Evolutionary conservation across 2,888 invertebrate genomes (phyloP), one percentile per base, ranked within the genome.

Genomic region (Hanleya hanleyi): DNA sequence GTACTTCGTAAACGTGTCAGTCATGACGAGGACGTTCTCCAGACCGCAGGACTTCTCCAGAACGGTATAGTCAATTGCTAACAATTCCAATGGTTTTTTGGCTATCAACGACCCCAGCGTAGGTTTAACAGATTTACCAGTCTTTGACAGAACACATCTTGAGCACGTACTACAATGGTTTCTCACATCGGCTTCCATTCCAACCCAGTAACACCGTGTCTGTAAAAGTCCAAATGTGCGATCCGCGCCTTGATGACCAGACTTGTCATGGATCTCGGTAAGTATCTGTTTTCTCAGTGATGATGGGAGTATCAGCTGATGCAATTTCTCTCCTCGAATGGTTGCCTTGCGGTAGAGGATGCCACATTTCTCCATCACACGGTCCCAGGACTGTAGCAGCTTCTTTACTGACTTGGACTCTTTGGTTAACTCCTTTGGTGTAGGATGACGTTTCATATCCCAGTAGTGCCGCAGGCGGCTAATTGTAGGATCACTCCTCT

Each of bases 21-120:
- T 69, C 68, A 69, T 22, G 35, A 73, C 69, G 29, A 73, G 38
- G 26, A 73, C 73, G 33, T 69, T 64, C 29, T 73, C 73, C n/a
- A 36, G 0, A 32, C 35, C 67, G 36, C 50, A 26, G 32, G 64
- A 35, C 29, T 36, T 26, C 37, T 74, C 74, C 33, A 74, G 38
- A 26, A 57, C 1, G 15, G 71, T 57, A 32, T 71, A 74, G 41
- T 74, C 71, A 5, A 74, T 61, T 15, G 74, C 70, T 32, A 74
- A n/a, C 15, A 71, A 33, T 32, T 74, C 73, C 12, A 70, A 32
- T 12, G 73, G 73, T 37, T 33, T 73, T 29, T 32, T 35, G 3
- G 73, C 73, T 12, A 51, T 26, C 7, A 70, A 66, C 35, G n/a
- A 32, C 6, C 66, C 57, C 62, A 69, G 32, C 9, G 51, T 35